Conservation (phyloP, 2,797 vertebrate species). For the Onychomys leucogaster region DNA sequence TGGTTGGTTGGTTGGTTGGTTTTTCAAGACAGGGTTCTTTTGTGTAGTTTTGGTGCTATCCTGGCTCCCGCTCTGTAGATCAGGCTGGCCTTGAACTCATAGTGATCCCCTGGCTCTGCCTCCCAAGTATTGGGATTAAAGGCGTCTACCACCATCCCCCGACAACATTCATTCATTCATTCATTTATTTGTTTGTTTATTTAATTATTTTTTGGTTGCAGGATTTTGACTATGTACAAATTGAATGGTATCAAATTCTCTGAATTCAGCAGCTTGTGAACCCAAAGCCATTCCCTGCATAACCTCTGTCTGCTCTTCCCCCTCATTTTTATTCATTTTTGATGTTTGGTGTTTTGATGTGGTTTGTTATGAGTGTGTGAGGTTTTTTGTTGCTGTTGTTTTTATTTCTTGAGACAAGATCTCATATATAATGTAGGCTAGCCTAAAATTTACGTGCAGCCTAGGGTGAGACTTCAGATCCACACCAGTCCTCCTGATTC, state of each 20-base stretch:
- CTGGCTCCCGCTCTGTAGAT: too few relatives aligned
- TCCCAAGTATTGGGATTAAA: too few relatives aligned
- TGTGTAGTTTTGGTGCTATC: too few relatives aligned
- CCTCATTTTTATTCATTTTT: neutral
- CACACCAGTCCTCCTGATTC: neutral
- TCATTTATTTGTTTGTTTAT: too few relatives aligned
- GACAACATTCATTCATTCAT: too few relatives aligned
- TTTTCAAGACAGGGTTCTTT: too few relatives aligned
- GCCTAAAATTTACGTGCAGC: neutral
- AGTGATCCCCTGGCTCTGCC: too few relatives aligned
- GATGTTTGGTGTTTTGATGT: neutral
- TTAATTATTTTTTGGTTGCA: neutral
- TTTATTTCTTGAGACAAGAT: neutral
- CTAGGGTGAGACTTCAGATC: neutral
- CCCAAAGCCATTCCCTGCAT: neutral
- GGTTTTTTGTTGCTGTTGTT: neutral
- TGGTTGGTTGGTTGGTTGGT: too few relatives aligned
- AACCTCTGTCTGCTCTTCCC: neutral
- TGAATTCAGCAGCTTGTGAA: neutral
- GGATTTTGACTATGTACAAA: constrained; percentile 8
- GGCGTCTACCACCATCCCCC: too few relatives aligned
- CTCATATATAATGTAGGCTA: neutral
- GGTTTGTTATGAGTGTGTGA: neutral
- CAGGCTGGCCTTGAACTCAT: too few relatives aligned
- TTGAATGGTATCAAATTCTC: neutral